phyloP scores from a whole-genome alignment of 1,140 invertebrate genomes.

The Drosophila mayri region DNA sequence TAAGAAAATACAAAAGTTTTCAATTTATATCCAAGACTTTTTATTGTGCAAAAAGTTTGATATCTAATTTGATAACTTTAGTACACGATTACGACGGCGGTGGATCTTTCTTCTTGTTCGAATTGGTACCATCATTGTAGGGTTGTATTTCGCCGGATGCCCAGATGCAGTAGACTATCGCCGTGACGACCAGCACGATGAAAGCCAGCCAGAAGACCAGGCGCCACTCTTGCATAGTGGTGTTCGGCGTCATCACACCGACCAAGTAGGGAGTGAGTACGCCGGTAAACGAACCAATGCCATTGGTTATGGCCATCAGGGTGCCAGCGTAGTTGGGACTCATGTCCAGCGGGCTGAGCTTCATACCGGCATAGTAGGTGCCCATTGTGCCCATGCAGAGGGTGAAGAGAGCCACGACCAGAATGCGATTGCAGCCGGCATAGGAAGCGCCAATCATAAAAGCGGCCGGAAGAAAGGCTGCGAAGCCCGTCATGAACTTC shows the following conservation, averaged over 20 bases:
- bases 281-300: slow-evolving; percentile 91
- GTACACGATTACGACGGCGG: not conserved
- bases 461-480: slow-evolving; percentile 43
- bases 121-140: slow-evolving; percentile 32
- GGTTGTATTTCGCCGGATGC: slow-evolving; percentile 25
- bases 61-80: no score
- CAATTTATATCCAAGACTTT: no score
- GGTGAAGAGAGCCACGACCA: slow-evolving; percentile 46
- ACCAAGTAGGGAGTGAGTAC: slow-evolving; percentile 91
- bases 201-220: slow-evolving; percentile 36
- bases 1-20: no score
- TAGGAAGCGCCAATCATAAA: slow-evolving; percentile 60
- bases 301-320: slow-evolving; percentile 92
- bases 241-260: slow-evolving; percentile 90
- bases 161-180: slow-evolving; percentile 27
- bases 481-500: slow-evolving; percentile 18
- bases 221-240: slow-evolving; percentile 17
- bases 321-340: slow-evolving; percentile 92
- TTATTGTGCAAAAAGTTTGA: no score
- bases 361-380: slow-evolving; percentile 89
- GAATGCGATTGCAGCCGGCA: slow-evolving; percentile 33
- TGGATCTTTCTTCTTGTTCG: slow-evolving; percentile 5
- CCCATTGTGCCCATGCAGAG: slow-evolving; percentile 87
- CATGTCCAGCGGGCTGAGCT: slow-evolving; percentile 91
- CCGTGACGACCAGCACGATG: slow-evolving; percentile 2